Evolutionary conservation across 2,888 invertebrate species (phyloP).

Genomic region (Dynastes grantii): DNA sequence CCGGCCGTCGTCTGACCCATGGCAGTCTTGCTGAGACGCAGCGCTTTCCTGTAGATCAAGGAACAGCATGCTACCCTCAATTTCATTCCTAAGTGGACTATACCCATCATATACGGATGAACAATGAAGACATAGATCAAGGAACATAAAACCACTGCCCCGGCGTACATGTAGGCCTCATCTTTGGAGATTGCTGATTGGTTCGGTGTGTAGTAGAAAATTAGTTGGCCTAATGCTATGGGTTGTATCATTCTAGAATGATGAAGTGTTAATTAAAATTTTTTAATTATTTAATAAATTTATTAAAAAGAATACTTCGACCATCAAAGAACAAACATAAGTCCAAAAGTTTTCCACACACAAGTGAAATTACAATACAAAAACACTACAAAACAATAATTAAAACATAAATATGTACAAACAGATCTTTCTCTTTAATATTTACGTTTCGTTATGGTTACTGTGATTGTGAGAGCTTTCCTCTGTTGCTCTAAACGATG

Average conservation of each 20-base stretch:
- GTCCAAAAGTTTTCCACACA: too few species aligned
- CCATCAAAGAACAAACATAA: too few species aligned
- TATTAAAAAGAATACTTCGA: too few species aligned
- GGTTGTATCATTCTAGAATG: conserved; percentile 67
- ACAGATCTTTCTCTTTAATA: neutral
- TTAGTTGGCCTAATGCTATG: conserved; percentile 77
- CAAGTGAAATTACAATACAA: too few species aligned
- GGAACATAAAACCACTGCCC: conserved; percentile 82
- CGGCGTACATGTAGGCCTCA: conserved; percentile 86
- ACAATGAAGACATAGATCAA: conserved; percentile 84
- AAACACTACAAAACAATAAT: neutral
- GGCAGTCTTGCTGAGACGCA: conserved; percentile 76
- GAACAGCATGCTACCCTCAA: conserved; percentile 88
- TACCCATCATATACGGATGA: conserved; percentile 94
- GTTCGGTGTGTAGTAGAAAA: conserved; percentile 75
- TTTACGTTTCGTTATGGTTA: conserved; percentile 38
- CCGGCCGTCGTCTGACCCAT: conserved; percentile 84
- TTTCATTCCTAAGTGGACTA: conserved; percentile 89
- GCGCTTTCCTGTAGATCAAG: conserved; percentile 84
- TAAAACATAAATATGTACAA: neutral
- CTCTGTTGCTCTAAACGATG: too few species aligned
- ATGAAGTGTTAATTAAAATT: neutral
- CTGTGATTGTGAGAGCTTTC: neutral
- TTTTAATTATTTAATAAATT: too few species aligned
- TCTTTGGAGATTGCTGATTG: conserved; percentile 66